Conservation (phyloP, 2,797 vertebrate species). For the Lutjanus argentimaculatus region DNA sequence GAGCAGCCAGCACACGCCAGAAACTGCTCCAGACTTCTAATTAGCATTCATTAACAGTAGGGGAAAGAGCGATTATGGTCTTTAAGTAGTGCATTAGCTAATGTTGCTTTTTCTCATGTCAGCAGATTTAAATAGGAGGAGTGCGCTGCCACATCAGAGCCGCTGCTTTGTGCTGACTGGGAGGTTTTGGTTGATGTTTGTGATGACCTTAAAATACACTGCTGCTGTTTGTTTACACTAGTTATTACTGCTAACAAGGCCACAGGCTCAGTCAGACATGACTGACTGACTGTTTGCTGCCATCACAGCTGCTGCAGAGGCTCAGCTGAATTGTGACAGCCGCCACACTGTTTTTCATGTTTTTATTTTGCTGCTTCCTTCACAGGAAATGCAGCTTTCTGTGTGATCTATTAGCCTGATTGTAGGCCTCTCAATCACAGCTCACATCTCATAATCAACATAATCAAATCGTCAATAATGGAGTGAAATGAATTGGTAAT, state of each 20-base stretch:
- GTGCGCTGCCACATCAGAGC: slow-evolving; percentile 81
- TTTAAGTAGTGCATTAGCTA: slow-evolving; percentile 90
- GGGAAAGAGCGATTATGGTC: slow-evolving; percentile 88
- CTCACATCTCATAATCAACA: not conserved
- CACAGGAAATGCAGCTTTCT: not conserved
- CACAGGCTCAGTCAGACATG: slow-evolving; percentile 68
- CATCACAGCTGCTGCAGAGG: slow-evolving; percentile 57
- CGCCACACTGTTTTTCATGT: slow-evolving; percentile 27
- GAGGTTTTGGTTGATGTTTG: slow-evolving; percentile 73
- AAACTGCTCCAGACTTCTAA: slow-evolving; percentile 86
- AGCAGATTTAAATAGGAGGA: slow-evolving; percentile 85
- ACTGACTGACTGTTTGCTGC: slow-evolving; percentile 60
- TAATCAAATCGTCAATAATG: not conserved
- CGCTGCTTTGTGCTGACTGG: slow-evolving; percentile 79
- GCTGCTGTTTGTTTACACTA: slow-evolving; percentile 79
- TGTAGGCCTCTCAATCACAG: not conserved
- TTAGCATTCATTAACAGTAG: slow-evolving; percentile 91
- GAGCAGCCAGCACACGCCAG: slow-evolving; percentile 83
- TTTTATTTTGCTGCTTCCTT: slow-evolving; percentile 6
- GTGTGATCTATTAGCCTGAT: not conserved
- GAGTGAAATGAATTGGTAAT: not conserved
- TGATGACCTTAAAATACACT: slow-evolving; percentile 80
- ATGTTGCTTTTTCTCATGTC: slow-evolving; percentile 86
- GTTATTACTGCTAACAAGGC: slow-evolving; percentile 78
- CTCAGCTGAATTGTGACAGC: slow-evolving; percentile 27